Evolutionary conservation across 1,140 invertebrate species (phyloP).

Genomic region (Dendroctonus ponderosae): DNA sequence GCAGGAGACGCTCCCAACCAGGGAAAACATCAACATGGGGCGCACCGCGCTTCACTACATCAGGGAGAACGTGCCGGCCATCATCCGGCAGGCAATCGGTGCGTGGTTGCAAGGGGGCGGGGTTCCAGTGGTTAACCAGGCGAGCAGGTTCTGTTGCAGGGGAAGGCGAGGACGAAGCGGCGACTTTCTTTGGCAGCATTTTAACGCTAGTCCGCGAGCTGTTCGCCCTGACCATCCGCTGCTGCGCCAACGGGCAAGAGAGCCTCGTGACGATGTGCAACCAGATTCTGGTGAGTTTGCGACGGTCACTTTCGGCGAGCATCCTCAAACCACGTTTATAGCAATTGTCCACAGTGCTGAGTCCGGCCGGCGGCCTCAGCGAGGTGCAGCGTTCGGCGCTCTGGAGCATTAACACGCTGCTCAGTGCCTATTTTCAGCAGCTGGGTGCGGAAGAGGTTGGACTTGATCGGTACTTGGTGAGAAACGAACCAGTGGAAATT

Average conservation of each 20-base stretch:
- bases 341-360: slow-evolving; percentile 14
- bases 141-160: not conserved
- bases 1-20: slow-evolving; percentile 35
- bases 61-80: slow-evolving; percentile 40
- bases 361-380: slow-evolving; percentile 38
- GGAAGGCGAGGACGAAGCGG: not conserved
- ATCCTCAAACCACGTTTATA: not conserved
- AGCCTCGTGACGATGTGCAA: slow-evolving; percentile 43
- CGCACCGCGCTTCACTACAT: slow-evolving; percentile 42
- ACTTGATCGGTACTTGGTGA: too few species aligned
- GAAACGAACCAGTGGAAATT: too few species aligned
- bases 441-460: not conserved
- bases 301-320: not conserved
- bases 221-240: slow-evolving; percentile 39
- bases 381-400: slow-evolving; percentile 42
- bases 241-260: slow-evolving; percentile 41
- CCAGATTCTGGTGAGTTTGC: slow-evolving; percentile 39
- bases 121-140: too few species aligned
- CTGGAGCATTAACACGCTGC: not conserved
- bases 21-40: slow-evolving; percentile 46
- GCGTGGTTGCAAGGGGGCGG: not conserved
- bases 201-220: slow-evolving; percentile 36
- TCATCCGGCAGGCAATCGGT: slow-evolving; percentile 41
- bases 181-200: slow-evolving; percentile 2
- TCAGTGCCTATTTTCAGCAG: not conserved